phyloP scores from a whole-genome alignment of 1,140 invertebrate species.

The Philaenus spumarius region DNA sequence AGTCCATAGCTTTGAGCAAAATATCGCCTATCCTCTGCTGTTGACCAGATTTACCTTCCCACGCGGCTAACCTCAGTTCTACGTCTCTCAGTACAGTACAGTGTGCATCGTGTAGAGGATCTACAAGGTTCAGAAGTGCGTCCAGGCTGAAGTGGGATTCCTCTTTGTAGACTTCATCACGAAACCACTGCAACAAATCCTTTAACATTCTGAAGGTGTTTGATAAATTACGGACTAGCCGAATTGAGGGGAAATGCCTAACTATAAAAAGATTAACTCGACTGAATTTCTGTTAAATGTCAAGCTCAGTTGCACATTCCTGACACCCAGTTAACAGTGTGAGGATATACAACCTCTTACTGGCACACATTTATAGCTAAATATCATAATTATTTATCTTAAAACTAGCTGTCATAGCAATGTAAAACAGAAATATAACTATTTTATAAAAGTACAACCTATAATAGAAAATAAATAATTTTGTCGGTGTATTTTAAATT shows the following conservation, averaged over 20 bases:
- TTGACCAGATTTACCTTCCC: constrained; percentile 44
- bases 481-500: too few species aligned
- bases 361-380: too few species aligned
- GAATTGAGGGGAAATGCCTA: not conserved
- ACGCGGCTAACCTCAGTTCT: constrained; percentile 55
- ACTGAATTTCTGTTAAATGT: too few species aligned
- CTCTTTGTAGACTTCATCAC: constrained; percentile 57
- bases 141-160: constrained; percentile 49
- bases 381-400: too few species aligned
- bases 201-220: too few species aligned
- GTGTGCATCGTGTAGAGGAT: constrained; percentile 60
- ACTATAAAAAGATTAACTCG: not conserved
- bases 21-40: constrained; percentile 60
- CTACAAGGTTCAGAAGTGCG: constrained; percentile 50
- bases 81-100: constrained; percentile 57
- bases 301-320: too few species aligned
- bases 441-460: too few species aligned
- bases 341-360: too few species aligned
- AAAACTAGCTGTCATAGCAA: too few species aligned
- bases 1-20: constrained; percentile 52
- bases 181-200: constrained; percentile 66
- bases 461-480: too few species aligned
- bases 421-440: too few species aligned
- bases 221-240: constrained; percentile 33
- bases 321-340: too few species aligned